Evolutionary conservation across 2,113 vertebrate species (phyloP), one percentile per base, ranked within the genome.

Genomic region (Clarias gariepinus): DNA sequence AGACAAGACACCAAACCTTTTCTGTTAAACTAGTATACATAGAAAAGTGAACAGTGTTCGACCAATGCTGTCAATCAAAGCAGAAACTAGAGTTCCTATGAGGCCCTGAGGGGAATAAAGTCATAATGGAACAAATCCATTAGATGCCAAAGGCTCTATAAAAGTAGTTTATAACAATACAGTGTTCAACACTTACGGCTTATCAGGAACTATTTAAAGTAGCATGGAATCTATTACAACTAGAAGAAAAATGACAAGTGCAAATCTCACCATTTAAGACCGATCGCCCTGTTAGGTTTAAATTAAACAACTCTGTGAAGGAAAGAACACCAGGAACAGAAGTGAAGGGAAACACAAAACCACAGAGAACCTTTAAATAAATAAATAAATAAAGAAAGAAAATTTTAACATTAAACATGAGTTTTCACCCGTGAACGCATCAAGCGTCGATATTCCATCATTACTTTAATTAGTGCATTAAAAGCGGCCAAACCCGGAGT

Each of bases 1-100:
- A 87, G 55, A 86, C 64, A 81, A 80, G 33, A 52, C 25, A 66
- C 80, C 86, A 87, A 89, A 89, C 90, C 74, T 86, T 61, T 83
- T 57, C 81, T 58, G 25, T 83, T 74, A 68, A 88, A 81, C 84
- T 28, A 25, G 63, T 52, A 53, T 85, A 89, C 86, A 84, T 16
- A 18, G 2, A 47, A 88, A 77, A 79, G 41, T 16, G 4, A 84
- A 87, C 30, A 88, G 85, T 89, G 87, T 80, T 81, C 5, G 10
- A 73, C 69, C 60, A 88, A 57, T 53, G 79, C 84, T 47, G 68
- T 84, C 78, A 86, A 58, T 71, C 30, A 71, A 64, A 84, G 68
- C 8, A 84, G 47, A 90, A 77, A 77, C 87, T 77, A 55, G 63
- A 69, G 84, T 78, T 87, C 86, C 84, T 36, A 74, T 41, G 71